Base-by-base conservation (phyloP, 1,140 invertebrate species). In the Elymnias hypermnestra region DNA sequence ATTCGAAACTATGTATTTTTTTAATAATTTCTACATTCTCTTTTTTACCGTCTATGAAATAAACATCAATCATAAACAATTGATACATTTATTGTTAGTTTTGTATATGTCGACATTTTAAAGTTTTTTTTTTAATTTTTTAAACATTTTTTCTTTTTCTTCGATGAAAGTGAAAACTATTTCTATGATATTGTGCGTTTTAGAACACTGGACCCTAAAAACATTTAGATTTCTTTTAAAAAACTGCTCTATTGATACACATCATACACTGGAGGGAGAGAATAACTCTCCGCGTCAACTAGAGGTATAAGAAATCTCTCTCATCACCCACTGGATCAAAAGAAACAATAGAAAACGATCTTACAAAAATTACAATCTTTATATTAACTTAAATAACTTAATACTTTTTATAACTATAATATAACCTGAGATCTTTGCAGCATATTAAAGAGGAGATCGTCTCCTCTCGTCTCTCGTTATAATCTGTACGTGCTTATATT, bases 341-440 rank as follows among this genome's bases (percentile, higher is more conserved):
- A 67, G 50, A 50, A 47, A 56, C 69, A 65, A 76, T 79, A 76
- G 54, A 77, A 79, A 82, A 84, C 76, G 75, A 82, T 71, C 71
- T 82, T 84, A 79, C 68, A 82, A 82, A 84, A 72, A 77, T 75
- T 78, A 82, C 82, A 76, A 65, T 76, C 54, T 72, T 82, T 81
- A 79, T 82, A 73, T 82, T 83, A 85, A 85, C 82, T 83, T 85
- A 85, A 83, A 85, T 85, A 83, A 85, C 82, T 85, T 85, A 85
- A 85, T 83, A 83, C 82, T 83, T 76, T 66, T 85, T 75, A 83
- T 70, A 81, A 82, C 77, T 83, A 82, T 76, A 81, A 81, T 77
- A 78, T 81, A 85, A 78, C 71, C 74, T 83, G 82, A 85, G 82
- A 85, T 85, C 82, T 83, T 82, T 82, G 69, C 74, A 72, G 67